phyloP scores from a whole-genome alignment of 2,888 invertebrate species.

The Tenodera sinensis region DNA sequence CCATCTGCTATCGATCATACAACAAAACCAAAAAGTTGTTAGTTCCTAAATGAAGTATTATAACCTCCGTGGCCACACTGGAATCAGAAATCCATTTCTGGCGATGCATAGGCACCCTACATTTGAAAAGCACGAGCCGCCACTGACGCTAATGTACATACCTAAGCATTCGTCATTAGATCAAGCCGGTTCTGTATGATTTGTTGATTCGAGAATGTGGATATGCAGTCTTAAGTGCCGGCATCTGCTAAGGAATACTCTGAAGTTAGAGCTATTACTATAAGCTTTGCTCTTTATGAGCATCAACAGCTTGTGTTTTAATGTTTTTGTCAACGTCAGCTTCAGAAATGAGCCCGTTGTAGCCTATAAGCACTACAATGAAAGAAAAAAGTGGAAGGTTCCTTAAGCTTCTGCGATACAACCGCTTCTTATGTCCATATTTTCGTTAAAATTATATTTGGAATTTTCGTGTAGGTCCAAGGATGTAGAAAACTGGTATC shows the following conservation, averaged over 20 bases:
- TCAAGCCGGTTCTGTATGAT: neutral
- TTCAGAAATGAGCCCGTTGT: neutral
- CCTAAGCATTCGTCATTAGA: slow-evolving; percentile 20
- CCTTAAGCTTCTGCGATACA: neutral
- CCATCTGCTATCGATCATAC: too few relatives aligned
- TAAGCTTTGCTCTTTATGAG: neutral
- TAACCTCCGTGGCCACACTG: too few relatives aligned
- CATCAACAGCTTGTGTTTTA: neutral
- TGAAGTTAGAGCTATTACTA: neutral
- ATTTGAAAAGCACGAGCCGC: neutral
- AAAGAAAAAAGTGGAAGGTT: neutral
- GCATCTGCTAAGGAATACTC: neutral
- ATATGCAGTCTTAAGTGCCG: neutral
- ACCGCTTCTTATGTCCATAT: neutral
- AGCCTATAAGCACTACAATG: neutral
- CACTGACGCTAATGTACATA: slow-evolving; percentile 13
- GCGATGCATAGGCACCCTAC: too few relatives aligned
- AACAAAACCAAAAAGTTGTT: too few relatives aligned
- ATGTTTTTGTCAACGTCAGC: neutral
- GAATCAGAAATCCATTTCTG: too few relatives aligned
- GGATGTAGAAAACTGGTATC: neutral
- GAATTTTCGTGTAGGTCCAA: neutral
- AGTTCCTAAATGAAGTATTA: too few relatives aligned
- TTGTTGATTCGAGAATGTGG: neutral
- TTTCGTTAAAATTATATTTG: neutral